Percentiles rank a stretch among this genome's conserved stretches.
These are phyloP conservation scores for Pteronotus mesoamericanus DNA, from an alignment of 2,797 vertebrate species.

Conservation along the genomic window DNA sequence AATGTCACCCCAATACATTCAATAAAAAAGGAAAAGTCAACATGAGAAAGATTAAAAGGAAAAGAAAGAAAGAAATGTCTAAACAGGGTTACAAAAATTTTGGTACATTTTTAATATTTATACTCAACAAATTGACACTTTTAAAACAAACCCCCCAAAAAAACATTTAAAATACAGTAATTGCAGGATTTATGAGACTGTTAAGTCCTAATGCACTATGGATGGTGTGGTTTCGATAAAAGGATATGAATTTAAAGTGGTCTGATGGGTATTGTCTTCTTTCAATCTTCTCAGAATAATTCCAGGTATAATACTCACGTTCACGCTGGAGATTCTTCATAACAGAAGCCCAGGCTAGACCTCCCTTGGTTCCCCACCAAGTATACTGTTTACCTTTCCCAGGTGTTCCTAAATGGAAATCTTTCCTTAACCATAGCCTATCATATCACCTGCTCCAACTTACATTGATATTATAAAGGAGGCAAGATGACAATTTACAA, in stretches of 20 bases:
- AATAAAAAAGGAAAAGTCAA: background rate
- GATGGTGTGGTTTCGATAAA: background rate
- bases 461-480: constrained; percentile 79
- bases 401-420: constrained; percentile 50
- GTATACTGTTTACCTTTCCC: background rate
- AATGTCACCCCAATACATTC: background rate
- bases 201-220: background rate
- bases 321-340: background rate
- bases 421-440: constrained; percentile 73
- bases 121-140: constrained; percentile 4
- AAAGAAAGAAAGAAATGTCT: background rate
- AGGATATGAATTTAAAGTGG: background rate
- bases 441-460: constrained; percentile 73
- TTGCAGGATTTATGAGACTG: background rate
- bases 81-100: background rate
- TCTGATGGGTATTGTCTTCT: background rate
- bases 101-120: background rate
- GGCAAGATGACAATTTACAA: constrained; percentile 58
- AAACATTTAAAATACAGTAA: background rate
- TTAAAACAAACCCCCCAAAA: background rate
- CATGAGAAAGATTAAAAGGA: background rate
- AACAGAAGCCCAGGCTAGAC: background rate
- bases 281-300: background rate
- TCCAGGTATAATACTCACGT: background rate
- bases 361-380: background rate